phyloP scores from a whole-genome alignment of 2,888 invertebrate genomes.

The Bombylius major region DNA sequence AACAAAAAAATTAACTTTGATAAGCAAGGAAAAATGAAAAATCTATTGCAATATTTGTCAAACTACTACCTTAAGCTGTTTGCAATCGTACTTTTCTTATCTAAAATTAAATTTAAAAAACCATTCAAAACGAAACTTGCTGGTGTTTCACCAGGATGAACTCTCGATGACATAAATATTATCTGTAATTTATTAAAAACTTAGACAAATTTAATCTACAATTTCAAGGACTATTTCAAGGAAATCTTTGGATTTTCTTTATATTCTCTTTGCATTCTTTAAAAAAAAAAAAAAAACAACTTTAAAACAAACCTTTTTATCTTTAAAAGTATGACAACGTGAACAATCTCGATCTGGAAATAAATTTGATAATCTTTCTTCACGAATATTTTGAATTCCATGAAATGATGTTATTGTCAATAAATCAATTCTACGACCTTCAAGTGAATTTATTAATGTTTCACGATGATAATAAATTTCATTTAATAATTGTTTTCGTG shows the following conservation, averaged over 20 bases:
- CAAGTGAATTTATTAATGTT: conserved; percentile 63
- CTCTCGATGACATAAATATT: conserved; percentile 74
- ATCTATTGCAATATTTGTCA: neutral
- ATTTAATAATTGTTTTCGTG: conserved; percentile 31
- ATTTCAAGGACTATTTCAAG: too few relatives aligned
- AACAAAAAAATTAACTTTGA: neutral
- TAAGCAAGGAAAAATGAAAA: neutral
- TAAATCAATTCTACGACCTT: conserved; percentile 65
- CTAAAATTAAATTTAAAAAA: conserved; percentile 64
- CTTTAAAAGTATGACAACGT: conserved; percentile 60
- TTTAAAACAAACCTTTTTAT: conserved; percentile 52
- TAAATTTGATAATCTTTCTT: conserved; percentile 55
- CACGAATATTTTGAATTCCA: conserved; percentile 58
- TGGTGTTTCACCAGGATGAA: conserved; percentile 88
- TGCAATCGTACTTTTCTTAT: conserved; percentile 62
- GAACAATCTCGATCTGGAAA: conserved; percentile 56
- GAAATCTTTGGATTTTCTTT: too few relatives aligned
- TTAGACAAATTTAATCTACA: conserved; percentile 1
- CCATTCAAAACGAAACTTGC: conserved; percentile 86
- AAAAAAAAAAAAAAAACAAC: too few relatives aligned
- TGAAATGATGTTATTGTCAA: conserved; percentile 72
- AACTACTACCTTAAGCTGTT: conserved; percentile 43
- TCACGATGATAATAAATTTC: conserved; percentile 79
- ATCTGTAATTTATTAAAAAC: conserved; percentile 40
- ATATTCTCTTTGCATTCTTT: too few relatives aligned